Evolutionary conservation across 2,888 invertebrate genomes (phyloP).

Genomic region (Meganola albula): DNA sequence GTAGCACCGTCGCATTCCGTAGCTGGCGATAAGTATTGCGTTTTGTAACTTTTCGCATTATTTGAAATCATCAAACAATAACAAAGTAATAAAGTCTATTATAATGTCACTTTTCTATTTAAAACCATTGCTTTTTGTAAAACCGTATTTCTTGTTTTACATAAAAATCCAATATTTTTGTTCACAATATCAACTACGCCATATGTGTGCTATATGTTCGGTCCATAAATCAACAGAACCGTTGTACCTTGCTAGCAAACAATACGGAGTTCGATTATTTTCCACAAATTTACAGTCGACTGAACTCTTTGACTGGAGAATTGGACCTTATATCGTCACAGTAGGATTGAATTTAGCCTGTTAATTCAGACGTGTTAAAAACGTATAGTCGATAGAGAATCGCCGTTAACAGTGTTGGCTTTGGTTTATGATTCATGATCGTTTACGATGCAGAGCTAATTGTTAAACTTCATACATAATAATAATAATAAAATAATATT

Average conservation of each 20-base stretch:
- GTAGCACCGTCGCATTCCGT: too few relatives aligned
- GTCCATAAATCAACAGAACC: conserved; percentile 26
- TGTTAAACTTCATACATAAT: too few relatives aligned
- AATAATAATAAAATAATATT: too few relatives aligned
- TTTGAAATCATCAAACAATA: too few relatives aligned
- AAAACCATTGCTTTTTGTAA: too few relatives aligned
- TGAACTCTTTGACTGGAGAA: background rate
- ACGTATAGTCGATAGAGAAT: too few relatives aligned
- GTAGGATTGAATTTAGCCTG: conserved; percentile 6
- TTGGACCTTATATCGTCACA: background rate
- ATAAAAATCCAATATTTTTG: conserved; percentile 12
- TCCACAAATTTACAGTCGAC: conserved; percentile 1
- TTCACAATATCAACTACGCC: conserved; percentile 16
- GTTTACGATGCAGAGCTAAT: conserved; percentile 32
- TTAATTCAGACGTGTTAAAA: background rate
- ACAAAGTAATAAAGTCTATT: too few relatives aligned
- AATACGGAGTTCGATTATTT: conserved; percentile 19
- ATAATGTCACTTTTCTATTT: too few relatives aligned
- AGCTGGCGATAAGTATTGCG: too few relatives aligned
- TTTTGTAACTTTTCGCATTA: too few relatives aligned
- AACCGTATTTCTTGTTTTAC: conserved; percentile 8
- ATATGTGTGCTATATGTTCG: too few relatives aligned
- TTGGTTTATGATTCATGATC: conserved; percentile 38
- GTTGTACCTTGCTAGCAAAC: conserved; percentile 21
- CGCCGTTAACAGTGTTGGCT: conserved; percentile 26